Percentiles rank a stretch among this genome's conserved stretches.
Conservation (phyloP, 2,113 vertebrate genomes). For the Struthio camelus region DNA sequence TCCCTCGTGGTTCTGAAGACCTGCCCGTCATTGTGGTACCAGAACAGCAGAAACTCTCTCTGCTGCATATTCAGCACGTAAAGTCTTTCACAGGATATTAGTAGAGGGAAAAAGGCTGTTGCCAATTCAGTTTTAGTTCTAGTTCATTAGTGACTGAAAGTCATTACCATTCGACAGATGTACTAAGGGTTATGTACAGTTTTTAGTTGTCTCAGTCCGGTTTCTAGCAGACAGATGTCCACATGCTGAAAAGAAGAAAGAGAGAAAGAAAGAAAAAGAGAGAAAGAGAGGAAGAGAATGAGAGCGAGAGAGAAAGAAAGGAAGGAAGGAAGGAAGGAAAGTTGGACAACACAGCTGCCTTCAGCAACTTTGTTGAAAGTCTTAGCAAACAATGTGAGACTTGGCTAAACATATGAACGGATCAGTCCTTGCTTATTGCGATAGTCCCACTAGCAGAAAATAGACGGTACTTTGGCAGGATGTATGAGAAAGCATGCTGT, state of each 20-base stretch:
- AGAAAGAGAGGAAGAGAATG: too few relatives aligned
- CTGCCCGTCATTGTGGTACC: neutral
- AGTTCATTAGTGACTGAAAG: neutral
- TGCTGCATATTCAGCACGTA: neutral
- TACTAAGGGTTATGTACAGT: neutral
- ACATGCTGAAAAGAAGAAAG: neutral
- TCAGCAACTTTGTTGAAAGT: neutral
- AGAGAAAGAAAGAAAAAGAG: too few relatives aligned
- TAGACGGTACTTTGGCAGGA: neutral
- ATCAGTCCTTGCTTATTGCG: accelerated
- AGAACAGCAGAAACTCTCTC: neutral
- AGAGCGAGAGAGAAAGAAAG: too few relatives aligned
- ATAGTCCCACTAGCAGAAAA: neutral
- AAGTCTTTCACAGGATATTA: neutral
- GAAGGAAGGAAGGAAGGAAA: neutral
- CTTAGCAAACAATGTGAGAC: neutral
- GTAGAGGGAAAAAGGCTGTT: neutral
- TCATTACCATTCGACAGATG: neutral
- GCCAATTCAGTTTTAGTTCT: slow-evolving; percentile 15
- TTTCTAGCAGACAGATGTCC: neutral
- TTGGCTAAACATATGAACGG: neutral
- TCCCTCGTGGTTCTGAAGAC: neutral
- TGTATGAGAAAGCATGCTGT: neutral
- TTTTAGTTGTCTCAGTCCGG: neutral
- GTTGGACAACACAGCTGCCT: neutral